Evolutionary conservation across 2,113 vertebrate genomes (phyloP), one percentile per base, ranked within the genome.

Genomic region (Clarias gariepinus): DNA sequence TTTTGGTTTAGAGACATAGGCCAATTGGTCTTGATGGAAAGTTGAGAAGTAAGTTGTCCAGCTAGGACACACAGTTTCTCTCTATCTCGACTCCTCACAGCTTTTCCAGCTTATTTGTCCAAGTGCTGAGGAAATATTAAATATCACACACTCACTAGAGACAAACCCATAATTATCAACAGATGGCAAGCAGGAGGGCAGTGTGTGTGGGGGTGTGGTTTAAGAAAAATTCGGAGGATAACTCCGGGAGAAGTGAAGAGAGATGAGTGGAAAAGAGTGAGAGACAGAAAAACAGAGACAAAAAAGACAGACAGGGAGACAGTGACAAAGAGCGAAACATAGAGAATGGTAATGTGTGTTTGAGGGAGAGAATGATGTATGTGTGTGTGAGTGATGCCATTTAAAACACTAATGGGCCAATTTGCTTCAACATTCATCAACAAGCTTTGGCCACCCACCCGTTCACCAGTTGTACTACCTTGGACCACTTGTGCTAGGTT

Each of bases 121-220:
- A 98, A 98, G 97, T 97, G 96, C 93, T 95, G 94, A 97, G 97
- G 97, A 99, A 98, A 98, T 98, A 98, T 98, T 97, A 97, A 97
- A 97, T 98, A 96, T 97, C 97, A 96, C 95, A 96, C 93, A 89
- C 96, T 96, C 96, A 96, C 96, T 96, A 93, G 96, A 97, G 96
- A 96, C 94, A 90, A 93, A 94, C 95, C 94, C 96, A 92, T 97
- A 98, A 98, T 98, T 96, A 96, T 97, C 95, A 96, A 96, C 97
- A 98, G 96, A 97, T 98, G 97, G 95, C 92, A 96, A 94, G 94
- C 94, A 94, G 92, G 90, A 92, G 89, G 87, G 89, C 91, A 93
- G 53, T 13, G 81, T 82, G 89, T 76, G 73, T 87, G 68, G 63
- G 85, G 25, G 74, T 53, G 63, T 47, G 86, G 36, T 83, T 55